Evolutionary conservation across 2,113 vertebrate species (phyloP), one percentile per base, ranked within the genome.

Genomic region (Nestor notabilis): DNA sequence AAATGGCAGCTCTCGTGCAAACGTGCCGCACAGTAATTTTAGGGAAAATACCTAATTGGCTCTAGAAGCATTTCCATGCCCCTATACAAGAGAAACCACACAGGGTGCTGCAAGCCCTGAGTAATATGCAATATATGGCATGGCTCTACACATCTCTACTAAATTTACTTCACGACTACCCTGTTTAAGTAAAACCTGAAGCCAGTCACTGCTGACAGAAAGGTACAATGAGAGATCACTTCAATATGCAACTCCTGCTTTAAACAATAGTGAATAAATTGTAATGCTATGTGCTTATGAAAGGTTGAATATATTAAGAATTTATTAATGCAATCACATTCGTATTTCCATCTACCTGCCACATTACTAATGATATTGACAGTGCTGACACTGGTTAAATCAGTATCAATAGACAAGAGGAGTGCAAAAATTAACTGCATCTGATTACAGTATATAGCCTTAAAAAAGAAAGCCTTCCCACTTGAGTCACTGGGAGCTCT

Each of bases 331-430:
- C 89, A 96, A 95, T 97, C 94, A 97, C 94, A 97, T 79, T 93
- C 74, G 11, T 89, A 97, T 95, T 97, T 95, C 94, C 83, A 97
- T 91, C 95, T 95, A 95, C 89, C 87, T 96, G 94, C 81, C 94
- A 97, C 89, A 79, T 89, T 93, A 87, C 91, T 96, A 97, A 97
- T 96, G 95, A 97, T 95, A 97, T 95, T 97, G 97, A 97, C 94
- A 97, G 77, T 95, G 94, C 94, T 95, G 95, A 97, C 91, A 94
- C 77, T 92, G 87, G 56, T 89, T 95, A 95, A 95, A 97, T 96
- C 95, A 97, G 95, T 95, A 95, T 91, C 95, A 96, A 95, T 93
- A 95, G 61, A 87, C 74, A 92, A 96, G 76, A 25, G 15, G 85
- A 89, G 83, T 91, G 41, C 81, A 96, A 96, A 97, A 97, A 96